Evolutionary conservation across 2,797 vertebrate genomes (phyloP), one percentile per base, ranked within the genome.

Genomic region (Xyrichtys novacula): DNA sequence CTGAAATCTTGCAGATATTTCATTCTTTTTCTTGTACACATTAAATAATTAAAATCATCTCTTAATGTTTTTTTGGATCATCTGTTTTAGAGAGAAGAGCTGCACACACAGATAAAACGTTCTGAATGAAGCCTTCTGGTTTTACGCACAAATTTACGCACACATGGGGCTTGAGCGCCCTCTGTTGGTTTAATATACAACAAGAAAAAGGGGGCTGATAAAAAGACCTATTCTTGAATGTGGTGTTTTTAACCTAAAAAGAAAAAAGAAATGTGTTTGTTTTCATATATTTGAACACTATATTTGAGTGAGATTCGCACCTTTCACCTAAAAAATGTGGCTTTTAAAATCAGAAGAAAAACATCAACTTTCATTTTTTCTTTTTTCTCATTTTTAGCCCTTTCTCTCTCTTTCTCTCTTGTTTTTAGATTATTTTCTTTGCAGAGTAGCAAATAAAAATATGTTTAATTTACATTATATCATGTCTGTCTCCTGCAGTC

Each of bases 1-100:
- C 89, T 94, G 85, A 92, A 92, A 81, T 22, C 40, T 79, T 84
- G 78, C 44, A 56, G 60, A n/a, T 8, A 20, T 40, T 17, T 81
- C 17, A 54, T 77, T 40, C 68, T 64, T 19, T 52, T 84, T 49
- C 36, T 43, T 32, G 17, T n/a, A 22, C 58, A 38, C 57, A 53
- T 58, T 48, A 65, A 57, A 43, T 25, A 20, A 31, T 31, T 38
- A 7, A 25, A 25, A 28, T 53, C 25, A 22, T 57, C 29, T 19
- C 25, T 52, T 20, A 28, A 12, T 10, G 9, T 46, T 10, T 52
- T 4, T 40, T 28, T 5, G 2, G 2, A 50, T 62, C 0, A 29
- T 36, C 4, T 53, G 2, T 57, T 31, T n/a, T 32, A n/a, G 15
- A 29, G 10, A 22, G 22, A 58, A 52, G 22, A 38, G 46, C 20